Percentiles rank a stretch among this genome's conserved stretches.
phyloP scores from a whole-genome alignment of 2,888 invertebrate species.

The Melanostoma mellinum region DNA sequence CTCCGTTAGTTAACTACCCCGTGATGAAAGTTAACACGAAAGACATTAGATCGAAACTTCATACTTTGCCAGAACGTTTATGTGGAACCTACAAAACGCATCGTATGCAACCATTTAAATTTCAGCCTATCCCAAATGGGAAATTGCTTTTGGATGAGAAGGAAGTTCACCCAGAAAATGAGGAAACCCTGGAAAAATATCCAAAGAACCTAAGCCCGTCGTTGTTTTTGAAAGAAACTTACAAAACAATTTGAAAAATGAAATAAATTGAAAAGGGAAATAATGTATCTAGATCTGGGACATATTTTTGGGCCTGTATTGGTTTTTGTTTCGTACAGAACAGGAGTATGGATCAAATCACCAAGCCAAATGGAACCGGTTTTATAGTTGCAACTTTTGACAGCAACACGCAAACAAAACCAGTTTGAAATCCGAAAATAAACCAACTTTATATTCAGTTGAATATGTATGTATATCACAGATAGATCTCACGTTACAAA shows the following conservation, averaged over 20 bases:
- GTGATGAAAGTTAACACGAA: constrained; percentile 58
- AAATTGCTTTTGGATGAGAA: constrained; percentile 77
- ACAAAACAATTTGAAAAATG: neutral
- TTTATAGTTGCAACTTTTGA: no score
- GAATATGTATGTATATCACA: no score
- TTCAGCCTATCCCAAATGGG: constrained; percentile 77
- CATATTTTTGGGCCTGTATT: no score
- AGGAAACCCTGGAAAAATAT: neutral
- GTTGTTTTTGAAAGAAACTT: constrained; percentile 3
- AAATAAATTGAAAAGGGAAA: no score
- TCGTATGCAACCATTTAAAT: constrained; percentile 78
- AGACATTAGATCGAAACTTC: constrained; percentile 73
- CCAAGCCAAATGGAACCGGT: no score
- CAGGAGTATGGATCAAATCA: no score
- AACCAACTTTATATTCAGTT: no score
- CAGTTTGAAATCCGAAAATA: no score
- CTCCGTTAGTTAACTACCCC: constrained; percentile 75
- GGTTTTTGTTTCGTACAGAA: no score
- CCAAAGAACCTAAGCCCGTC: neutral
- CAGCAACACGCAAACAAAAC: no score
- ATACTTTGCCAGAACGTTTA: constrained; percentile 75
- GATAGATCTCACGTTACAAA: no score
- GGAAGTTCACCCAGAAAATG: constrained; percentile 69
- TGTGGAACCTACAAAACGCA: constrained; percentile 73
- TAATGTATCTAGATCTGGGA: no score